Evolutionary conservation across 53 echinoderm and acorn worm genomes (phyloP).

Genomic region (Stichopus horrens): DNA sequence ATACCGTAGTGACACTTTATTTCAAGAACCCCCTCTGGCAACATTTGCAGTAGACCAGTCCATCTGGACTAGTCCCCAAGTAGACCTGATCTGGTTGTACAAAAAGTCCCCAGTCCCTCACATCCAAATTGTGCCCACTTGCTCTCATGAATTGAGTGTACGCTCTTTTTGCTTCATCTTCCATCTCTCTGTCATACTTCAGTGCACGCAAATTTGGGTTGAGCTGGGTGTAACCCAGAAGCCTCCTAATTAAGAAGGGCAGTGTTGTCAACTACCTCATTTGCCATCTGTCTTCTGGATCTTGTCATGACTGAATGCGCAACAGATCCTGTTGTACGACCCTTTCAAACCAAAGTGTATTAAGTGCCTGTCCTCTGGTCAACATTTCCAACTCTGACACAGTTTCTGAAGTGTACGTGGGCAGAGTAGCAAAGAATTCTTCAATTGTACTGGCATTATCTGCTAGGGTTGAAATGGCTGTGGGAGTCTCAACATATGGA

Average conservation of each 20-base stretch:
- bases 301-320: neutral
- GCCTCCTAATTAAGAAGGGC: neutral
- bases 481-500: neutral
- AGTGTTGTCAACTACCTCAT: neutral
- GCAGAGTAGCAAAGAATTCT: too few species aligned
- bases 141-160: neutral
- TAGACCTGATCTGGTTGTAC: neutral
- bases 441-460: too few species aligned
- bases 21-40: conserved; percentile 10
- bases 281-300: neutral
- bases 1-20: conserved; percentile 31
- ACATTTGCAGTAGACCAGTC: conserved; percentile 25
- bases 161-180: neutral
- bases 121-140: neutral
- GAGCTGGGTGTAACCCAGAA: conserved; percentile 4
- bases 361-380: conserved; percentile 12
- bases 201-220: conserved; percentile 36
- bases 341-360: conserved; percentile 4
- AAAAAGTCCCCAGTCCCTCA: conserved; percentile 18
- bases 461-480: too few species aligned
- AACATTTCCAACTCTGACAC: conserved; percentile 4
- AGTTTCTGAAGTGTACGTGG: neutral
- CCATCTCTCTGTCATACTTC: conserved; percentile 47
- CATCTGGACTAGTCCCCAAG: neutral
- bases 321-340: conserved; percentile 23